Evolutionary conservation across 30 jellyfish, hydroid and myxozoan genomes (phyloP), one percentile per base, ranked within the genome.

Genomic region (Catostylus mosaicus): DNA sequence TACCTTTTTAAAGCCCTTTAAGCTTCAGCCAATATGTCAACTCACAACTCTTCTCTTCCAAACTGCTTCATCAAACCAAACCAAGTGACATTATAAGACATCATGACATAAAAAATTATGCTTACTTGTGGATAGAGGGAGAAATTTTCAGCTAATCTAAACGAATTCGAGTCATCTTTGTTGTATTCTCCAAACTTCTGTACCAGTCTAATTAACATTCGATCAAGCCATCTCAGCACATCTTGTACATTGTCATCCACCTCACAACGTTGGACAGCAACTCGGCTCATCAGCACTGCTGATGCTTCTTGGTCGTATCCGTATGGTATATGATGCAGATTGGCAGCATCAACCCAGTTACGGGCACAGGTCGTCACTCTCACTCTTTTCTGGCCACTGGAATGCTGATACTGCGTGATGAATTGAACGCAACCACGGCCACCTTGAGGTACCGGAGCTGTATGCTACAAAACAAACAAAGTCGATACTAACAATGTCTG

Each of bases 361-460:
- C 99, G 96, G 22, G 98, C 97, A 69, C 99, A 95, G 23, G 99
- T 95, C 22, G 99, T 95, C 75, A 95, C 99, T 30, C 99, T 81
- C 30, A 95, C 98, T 1, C 98, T 87, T 45, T 89, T 62, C 59
- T 86, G 98, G 14, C 98, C 99, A 77, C 96, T 78, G 7, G 97
- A 89, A 46, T 95, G 98, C 62, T 89, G 98, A 65, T 95, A 95
- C 71, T 89, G 98, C 31, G 99, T 95, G 38, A 90, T 89, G 88
- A 95, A 95, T 45, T 95, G 99, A 32, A 95, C 82, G 50, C 97
- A 94, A 63, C 99, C 99, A 24, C 97, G 95, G 45, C 97, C 97
- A 1, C 99, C 99, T 89, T 94, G 99, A 4, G 97, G 97, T 23
- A 89, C 82, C 2, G 97, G 97, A n/a, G 99, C 99, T 0, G 99